Evolutionary conservation across 2,888 invertebrate genomes (phyloP).

Genomic region (Drosophila aldrichi): DNA sequence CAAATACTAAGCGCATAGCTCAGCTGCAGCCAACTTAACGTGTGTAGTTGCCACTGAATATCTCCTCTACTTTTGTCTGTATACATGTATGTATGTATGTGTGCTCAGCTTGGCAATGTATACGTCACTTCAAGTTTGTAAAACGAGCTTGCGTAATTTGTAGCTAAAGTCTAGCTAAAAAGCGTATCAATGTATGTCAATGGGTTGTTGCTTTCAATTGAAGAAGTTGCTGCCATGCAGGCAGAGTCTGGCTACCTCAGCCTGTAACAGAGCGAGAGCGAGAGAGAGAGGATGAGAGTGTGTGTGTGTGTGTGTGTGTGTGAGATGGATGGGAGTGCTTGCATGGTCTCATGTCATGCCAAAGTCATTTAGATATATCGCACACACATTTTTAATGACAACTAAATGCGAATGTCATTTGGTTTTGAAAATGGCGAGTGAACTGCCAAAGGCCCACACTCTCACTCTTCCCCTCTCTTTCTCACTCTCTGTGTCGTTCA

Average conservation of each 20-base stretch:
- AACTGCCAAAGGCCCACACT: not conserved
- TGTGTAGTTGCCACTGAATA: not conserved
- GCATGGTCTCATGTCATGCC: constrained; percentile 30
- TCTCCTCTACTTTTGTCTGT: not conserved
- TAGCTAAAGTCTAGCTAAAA: constrained; percentile 45
- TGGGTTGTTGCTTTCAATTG: constrained; percentile 71
- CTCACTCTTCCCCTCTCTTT: no score
- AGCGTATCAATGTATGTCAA: constrained; percentile 76
- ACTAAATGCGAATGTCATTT: constrained; percentile 79
- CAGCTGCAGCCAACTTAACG: constrained; percentile 1
- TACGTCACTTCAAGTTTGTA: constrained; percentile 18
- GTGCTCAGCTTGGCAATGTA: not conserved
- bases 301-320: not conserved
- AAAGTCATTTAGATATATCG: constrained; percentile 67
- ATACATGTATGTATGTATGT: not conserved
- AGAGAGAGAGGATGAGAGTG: not conserved
- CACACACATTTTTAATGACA: constrained; percentile 76
- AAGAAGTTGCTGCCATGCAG: constrained; percentile 22
- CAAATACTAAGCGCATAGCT: not conserved
- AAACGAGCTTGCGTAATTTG: constrained; percentile 11
- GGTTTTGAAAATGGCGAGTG: constrained; percentile 32
- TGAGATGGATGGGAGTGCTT: constrained; percentile 1
- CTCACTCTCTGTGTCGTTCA: not conserved
- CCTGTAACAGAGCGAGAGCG: constrained; percentile 9
- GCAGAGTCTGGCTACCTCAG: constrained; percentile 17